phyloP scores from a whole-genome alignment of 2,888 invertebrate genomes.

The Caenorhabditis sp. region DNA sequence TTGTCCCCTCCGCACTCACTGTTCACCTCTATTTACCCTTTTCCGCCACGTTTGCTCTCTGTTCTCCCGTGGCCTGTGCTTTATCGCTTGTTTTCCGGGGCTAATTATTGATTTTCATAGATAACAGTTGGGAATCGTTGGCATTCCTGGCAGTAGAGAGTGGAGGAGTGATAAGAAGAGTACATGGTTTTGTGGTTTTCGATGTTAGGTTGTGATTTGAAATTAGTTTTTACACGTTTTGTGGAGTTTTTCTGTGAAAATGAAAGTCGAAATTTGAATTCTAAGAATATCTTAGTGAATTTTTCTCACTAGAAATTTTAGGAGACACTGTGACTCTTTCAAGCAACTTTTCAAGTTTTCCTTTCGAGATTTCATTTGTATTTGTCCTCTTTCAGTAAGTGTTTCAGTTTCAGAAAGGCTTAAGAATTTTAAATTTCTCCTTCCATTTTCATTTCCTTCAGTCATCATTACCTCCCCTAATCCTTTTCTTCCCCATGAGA shows the following conservation, averaged over 20 bases:
- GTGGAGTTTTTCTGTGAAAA: too few relatives aligned
- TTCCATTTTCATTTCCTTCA: not conserved
- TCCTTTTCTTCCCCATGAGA: not conserved
- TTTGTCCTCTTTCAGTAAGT: too few relatives aligned
- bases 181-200: not conserved
- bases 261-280: too few relatives aligned
- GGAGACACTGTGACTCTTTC: too few relatives aligned
- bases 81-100: constrained; percentile 12
- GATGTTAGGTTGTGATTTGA: not conserved
- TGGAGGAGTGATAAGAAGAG: not conserved
- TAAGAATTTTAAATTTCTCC: not conserved
- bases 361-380: too few relatives aligned
- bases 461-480: not conserved
- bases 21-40: constrained; percentile 53
- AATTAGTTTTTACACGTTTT: too few relatives aligned
- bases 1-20: constrained; percentile 3
- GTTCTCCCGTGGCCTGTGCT: constrained; percentile 8
- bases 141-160: not conserved
- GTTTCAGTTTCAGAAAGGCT: not conserved
- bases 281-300: too few relatives aligned
- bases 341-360: too few relatives aligned
- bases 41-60: constrained; percentile 50
- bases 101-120: constrained; percentile 37
- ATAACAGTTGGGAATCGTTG: not conserved
- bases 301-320: too few relatives aligned